Evolutionary conservation across 2,888 invertebrate species (phyloP), one percentile per base, ranked within the genome.

Genomic region (Nezara viridula): DNA sequence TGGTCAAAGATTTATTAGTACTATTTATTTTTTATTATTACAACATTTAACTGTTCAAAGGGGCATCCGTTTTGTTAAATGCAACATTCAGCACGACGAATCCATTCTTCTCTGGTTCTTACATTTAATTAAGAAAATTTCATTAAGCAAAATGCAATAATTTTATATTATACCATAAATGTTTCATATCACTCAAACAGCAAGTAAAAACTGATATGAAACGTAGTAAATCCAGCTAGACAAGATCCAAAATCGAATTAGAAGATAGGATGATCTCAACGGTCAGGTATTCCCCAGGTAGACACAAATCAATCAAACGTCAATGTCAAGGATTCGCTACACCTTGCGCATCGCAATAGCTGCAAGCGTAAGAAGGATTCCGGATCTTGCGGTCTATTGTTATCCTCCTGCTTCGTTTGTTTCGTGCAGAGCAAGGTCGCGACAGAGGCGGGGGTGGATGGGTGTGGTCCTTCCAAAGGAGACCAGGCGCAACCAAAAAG

Each of bases 381-480:
- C 47, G 86, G 86, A 86, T 32, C 32, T 50, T 32, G 52, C 32
- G 16, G 27, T 16, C 85, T 52, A 52, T 49, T 52, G 49, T 52
- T 27, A 14, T 55, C 50, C 24, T 32, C 52, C 47, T 86, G 3
- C 5, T 52, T 50, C 50, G 44, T n/a, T 44, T 44, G 44, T 16
- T 32, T 86, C 55, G 55, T 3, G 52, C 21, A 9, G 19, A 3
- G 7, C 86, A n/a, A 86, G 86, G 86, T 37, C 55, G n/a, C 27
- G 9, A 2, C 27, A 12, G 49, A 24, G 52, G 86, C 86, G 86
- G 37, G 86, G 77, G 77, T 44, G 77, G 77, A 77, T 60, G 77
- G 86, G 86, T 86, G 86, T 55, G 86, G 86, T 52, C 86, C 4
- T 47, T 12, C 14, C 24, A 27, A 21, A 85, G 85, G 85, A 47